Percentiles rank a stretch among this genome's conserved stretches.
Conservation (phyloP, 2,797 vertebrate genomes). For the Carcharodon carcharias region DNA sequence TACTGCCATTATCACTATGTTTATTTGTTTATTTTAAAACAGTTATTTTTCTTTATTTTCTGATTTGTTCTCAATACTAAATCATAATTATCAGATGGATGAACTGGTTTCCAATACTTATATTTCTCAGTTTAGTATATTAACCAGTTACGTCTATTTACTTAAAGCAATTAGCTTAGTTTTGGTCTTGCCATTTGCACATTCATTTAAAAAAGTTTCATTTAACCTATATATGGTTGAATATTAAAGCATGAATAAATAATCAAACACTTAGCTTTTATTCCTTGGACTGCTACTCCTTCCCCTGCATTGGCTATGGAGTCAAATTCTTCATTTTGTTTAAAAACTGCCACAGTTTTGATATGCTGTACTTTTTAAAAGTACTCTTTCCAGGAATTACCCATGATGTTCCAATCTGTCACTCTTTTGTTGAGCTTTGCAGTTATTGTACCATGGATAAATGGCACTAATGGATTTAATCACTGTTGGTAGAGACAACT, state of each 20-base stretch:
- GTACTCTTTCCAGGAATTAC: background rate
- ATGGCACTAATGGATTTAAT: background rate
- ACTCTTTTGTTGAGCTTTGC: background rate
- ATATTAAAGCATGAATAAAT: background rate
- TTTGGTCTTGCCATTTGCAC: background rate
- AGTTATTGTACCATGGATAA: background rate
- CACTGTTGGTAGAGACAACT: background rate
- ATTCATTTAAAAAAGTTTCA: too few species aligned
- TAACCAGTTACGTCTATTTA: background rate
- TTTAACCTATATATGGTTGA: background rate
- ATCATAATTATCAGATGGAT: background rate
- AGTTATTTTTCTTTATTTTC: background rate
- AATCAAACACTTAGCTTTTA: background rate
- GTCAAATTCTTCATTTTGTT: background rate
- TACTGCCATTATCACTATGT: background rate
- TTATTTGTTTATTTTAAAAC: background rate
- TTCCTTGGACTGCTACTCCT: background rate
- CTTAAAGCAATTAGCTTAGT: background rate
- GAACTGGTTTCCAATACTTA: background rate
- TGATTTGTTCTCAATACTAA: background rate
- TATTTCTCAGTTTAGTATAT: background rate
- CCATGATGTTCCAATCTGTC: background rate
- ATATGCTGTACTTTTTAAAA: background rate
- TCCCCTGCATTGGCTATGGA: background rate
- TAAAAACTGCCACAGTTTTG: background rate